Base-by-base conservation (phyloP, 1,140 invertebrate species). In the Ladona fulva region DNA sequence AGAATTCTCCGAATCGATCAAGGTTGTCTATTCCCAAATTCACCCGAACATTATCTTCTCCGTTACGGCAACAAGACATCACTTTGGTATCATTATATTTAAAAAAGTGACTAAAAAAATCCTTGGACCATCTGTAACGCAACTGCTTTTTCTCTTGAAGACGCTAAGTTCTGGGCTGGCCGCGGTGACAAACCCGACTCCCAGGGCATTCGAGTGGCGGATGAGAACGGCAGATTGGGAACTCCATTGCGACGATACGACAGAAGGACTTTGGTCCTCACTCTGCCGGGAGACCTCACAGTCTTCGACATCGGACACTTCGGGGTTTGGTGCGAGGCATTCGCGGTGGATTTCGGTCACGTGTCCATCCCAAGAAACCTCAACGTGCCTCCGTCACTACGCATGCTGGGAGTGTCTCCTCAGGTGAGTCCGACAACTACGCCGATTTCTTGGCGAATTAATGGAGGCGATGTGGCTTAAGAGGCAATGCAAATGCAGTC, bases 121-220 rank as follows among this genome's bases (percentile, higher is more conserved):
- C 42, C 0, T 25, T n/a, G 25, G 75, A 77, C 24, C 19, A 1
- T 73, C 7, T 25, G 0, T 3, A 19, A n/a, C 25, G 42, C n/a
- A 76, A 76, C 66, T 66, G 5, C n/a, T 22, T 19, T 12, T 78
- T 76, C 81, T 87, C 87, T 42, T 8, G 3, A 84, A 96, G 95
- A 96, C 85, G 94, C 93, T 0, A 95, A 96, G 85, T 96, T 96
- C 85, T 96, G 95, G 95, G 93, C 93, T 73, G 94, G 95, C 0
- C 84, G 89, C 19, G 94, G 94, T 12, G 87, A 91, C 24, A 89
- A 90, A 80, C 93, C 94, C 5, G 90, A 90, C 0, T 88, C 93
- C 0, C 91, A 95, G 80, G 94, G 94, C 14, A 89, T 94, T 75
- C 87, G 92, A 14, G 91, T 97, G 1, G 92, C 94, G 0, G 94